Conservation (phyloP, 2,797 vertebrate species). For the Hybognathus amarus region DNA sequence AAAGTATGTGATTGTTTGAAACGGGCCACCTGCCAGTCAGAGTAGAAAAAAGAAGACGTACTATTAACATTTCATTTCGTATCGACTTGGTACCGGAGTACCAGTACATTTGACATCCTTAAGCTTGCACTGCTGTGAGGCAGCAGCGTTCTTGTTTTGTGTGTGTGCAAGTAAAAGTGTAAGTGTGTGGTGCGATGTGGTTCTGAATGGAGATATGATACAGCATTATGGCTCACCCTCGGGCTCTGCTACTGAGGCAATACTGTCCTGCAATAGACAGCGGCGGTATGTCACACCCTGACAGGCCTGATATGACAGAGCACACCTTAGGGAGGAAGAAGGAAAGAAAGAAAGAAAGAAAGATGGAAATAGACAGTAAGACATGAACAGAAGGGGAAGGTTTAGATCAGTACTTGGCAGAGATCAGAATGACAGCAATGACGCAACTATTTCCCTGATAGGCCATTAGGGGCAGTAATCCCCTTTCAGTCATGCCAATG, state of each 20-base stretch:
- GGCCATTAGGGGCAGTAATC: slow-evolving; percentile 67
- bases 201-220: slow-evolving; percentile 45
- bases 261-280: slow-evolving; percentile 93
- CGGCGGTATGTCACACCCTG: slow-evolving; percentile 92
- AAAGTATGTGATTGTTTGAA: not conserved
- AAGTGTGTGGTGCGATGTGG: slow-evolving; percentile 14
- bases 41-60: not conserved
- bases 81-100: not conserved
- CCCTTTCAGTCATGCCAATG: slow-evolving; percentile 30
- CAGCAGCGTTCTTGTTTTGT: slow-evolving; percentile 8
- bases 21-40: not conserved
- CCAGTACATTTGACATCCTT: slow-evolving; percentile 6
- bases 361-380: slow-evolving; percentile 49
- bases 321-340: slow-evolving; percentile 86
- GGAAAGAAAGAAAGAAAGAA: slow-evolving; percentile 33
- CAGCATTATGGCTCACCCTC: slow-evolving; percentile 84
- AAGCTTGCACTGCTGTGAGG: slow-evolving; percentile 35
- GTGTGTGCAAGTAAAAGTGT: not conserved
- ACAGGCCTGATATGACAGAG: slow-evolving; percentile 93
- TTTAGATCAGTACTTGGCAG: slow-evolving; percentile 51
- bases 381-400: slow-evolving; percentile 50
- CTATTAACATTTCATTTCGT: not conserved
- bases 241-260: slow-evolving; percentile 87
- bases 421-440: slow-evolving; percentile 56
- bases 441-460: slow-evolving; percentile 43